Evolutionary conservation across 1,140 invertebrate species (phyloP).

Genomic region (Mylabris phalerata): DNA sequence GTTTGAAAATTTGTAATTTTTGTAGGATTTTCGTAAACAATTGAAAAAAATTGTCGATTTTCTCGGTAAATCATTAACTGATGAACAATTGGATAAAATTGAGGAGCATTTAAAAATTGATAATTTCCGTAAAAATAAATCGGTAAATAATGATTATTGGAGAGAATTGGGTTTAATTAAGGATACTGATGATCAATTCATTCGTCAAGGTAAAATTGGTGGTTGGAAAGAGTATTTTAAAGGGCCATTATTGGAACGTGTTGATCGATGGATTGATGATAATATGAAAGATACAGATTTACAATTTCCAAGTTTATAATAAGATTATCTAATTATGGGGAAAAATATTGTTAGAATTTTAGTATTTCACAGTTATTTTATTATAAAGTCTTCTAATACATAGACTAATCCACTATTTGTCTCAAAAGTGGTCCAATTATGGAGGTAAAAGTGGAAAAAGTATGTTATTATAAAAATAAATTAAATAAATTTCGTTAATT

Average conservation of each 20-base stretch:
- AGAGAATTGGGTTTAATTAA: constrained; percentile 44
- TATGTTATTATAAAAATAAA: too few species aligned
- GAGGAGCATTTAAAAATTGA: background rate
- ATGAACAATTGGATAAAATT: background rate
- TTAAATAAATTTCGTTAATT: too few species aligned
- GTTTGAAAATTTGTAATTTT: background rate
- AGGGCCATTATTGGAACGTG: constrained; percentile 48
- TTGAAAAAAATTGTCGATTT: constrained; percentile 4
- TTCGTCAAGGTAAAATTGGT: constrained; percentile 56
- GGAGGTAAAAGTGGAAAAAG: too few species aligned
- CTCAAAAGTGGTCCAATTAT: too few species aligned
- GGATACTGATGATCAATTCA: constrained; percentile 48
- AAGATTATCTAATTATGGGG: too few species aligned
- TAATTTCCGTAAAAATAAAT: constrained; percentile 60
- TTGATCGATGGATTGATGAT: constrained; percentile 56
- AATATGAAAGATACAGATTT: constrained; percentile 44
- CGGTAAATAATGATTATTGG: constrained; percentile 58
- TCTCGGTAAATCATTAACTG: background rate
- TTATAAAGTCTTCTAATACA: too few species aligned
- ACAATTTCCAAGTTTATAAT: too few species aligned
- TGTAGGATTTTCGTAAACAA: background rate
- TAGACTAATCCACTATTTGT: too few species aligned
- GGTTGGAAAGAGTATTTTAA: constrained; percentile 61
- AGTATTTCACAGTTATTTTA: too few species aligned
- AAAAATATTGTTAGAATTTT: too few species aligned